Evolutionary conservation across 2,113 vertebrate species (phyloP), one percentile per base, ranked within the genome.

Genomic region (Passer domesticus): DNA sequence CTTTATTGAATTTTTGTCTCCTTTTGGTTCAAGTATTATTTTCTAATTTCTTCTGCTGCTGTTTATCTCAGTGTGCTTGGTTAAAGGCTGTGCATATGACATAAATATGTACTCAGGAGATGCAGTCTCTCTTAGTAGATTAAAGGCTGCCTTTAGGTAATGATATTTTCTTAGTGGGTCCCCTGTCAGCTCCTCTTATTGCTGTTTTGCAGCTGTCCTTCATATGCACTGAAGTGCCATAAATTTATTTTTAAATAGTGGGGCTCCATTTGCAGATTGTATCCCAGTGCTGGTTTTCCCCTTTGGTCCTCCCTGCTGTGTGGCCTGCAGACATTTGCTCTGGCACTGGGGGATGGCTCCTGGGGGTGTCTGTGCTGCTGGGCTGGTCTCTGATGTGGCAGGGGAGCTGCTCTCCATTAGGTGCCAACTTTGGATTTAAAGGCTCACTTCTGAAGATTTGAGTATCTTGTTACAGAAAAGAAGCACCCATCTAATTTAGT

Each of bases 81-180:
- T 92, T 86, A 30, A 82, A 91, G 21, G 31, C 21, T 56, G 39
- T 68, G 28, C 46, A 27, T 46, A 7, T 11, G 7, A 8, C 15
- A 2, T 10, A 7, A 17, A 2, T 13, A 35, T 20, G 47, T 68
- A 83, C 27, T 21, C 69, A 81, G 62, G 59, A 90, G 43, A 18
- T 22, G 33, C 14, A 70, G 24, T 69, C 49, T 41, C 23, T 19
- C 3, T 59, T 72, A 68, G 30, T 13, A 74, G 87, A 87, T 82
- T 37, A 41, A 93, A 97, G 89, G 60, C 8, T 72, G 39, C n/a
- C 46, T 33, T 78, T 92, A 83, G 43, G 52, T 75, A 82, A 86
- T 67, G 63, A 47, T 17, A 66, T 47, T 44, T 74, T 87, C 43
- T 60, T 62, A 60, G 2, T 37, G 63, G 30, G 25, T 74, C 41